phyloP scores from a whole-genome alignment of 1,140 invertebrate genomes.

The Diabrotica virgifera region DNA sequence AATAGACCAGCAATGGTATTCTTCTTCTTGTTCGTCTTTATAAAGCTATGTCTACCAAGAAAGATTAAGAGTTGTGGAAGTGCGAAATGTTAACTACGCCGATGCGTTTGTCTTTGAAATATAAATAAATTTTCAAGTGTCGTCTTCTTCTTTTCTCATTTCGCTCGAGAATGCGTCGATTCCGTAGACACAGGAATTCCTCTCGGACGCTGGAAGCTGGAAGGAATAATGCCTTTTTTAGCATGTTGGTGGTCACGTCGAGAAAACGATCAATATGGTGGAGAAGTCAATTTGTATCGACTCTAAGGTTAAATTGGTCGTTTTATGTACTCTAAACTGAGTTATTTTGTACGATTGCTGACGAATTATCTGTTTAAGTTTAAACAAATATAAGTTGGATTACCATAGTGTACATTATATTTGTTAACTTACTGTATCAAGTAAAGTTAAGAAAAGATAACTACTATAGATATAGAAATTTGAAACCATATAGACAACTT shows the following conservation, averaged over 20 bases:
- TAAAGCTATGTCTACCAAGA: slow-evolving; percentile 19
- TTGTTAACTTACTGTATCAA: no score
- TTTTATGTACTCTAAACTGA: no score
- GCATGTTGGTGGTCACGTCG: slow-evolving; percentile 4
- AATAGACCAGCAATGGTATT: slow-evolving; percentile 15
- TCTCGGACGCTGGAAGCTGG: not conserved
- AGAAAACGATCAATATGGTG: no score
- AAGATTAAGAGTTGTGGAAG: slow-evolving; percentile 5
- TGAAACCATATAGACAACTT: no score
- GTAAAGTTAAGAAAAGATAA: no score
- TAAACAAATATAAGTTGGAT: no score
- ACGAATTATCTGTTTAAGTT: no score
- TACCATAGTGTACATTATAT: no score
- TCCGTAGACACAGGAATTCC: slow-evolving; percentile 13
- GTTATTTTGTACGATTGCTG: no score
- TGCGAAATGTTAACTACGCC: slow-evolving; percentile 17
- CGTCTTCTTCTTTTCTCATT: not conserved
- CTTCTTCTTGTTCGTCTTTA: not conserved
- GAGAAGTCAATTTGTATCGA: no score
- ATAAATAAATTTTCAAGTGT: slow-evolving; percentile 12
- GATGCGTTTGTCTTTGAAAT: slow-evolving; percentile 14
- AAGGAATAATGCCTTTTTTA: not conserved
- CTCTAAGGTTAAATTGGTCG: no score
- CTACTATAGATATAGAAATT: no score
- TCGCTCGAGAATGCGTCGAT: slow-evolving; percentile 10